Conservation (phyloP, 2,888 invertebrate genomes). For the Eupithecia tripunctaria region DNA sequence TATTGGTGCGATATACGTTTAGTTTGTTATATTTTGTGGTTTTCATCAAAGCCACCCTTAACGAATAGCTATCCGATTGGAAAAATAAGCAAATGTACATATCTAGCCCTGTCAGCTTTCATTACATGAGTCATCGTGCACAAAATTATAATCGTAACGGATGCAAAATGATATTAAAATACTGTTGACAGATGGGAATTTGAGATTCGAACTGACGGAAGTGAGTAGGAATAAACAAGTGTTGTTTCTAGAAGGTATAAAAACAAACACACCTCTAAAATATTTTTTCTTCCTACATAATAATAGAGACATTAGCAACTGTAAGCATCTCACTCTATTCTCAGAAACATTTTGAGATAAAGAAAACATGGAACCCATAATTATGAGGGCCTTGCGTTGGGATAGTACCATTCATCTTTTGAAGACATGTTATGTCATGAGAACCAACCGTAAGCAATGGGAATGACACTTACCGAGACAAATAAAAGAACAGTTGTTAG, state of each 20-base stretch:
- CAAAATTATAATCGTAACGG: background rate
- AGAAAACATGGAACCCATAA: constrained; percentile 40
- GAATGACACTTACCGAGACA: constrained; percentile 45
- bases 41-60: constrained; percentile 56
- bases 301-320: background rate
- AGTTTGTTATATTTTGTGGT: constrained; percentile 60
- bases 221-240: background rate
- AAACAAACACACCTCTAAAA: background rate
- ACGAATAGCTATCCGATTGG: constrained; percentile 45
- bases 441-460: constrained; percentile 43
- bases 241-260: background rate
- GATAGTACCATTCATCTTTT: constrained; percentile 27
- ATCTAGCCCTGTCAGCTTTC: constrained; percentile 25
- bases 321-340: constrained; percentile 35
- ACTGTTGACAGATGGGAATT: background rate
- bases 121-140: constrained; percentile 51
- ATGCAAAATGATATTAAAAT: background rate
- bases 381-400: background rate
- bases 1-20: constrained; percentile 52
- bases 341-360: constrained; percentile 44
- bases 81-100: constrained; percentile 13
- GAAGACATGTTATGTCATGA: constrained; percentile 51
- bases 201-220: background rate
- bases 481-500: constrained; percentile 49
- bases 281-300: background rate